These are phyloP conservation scores for Ophthalmotilapia sp. DNA, from an alignment of 2,113 vertebrate genomes.

Conservation along the genomic window DNA sequence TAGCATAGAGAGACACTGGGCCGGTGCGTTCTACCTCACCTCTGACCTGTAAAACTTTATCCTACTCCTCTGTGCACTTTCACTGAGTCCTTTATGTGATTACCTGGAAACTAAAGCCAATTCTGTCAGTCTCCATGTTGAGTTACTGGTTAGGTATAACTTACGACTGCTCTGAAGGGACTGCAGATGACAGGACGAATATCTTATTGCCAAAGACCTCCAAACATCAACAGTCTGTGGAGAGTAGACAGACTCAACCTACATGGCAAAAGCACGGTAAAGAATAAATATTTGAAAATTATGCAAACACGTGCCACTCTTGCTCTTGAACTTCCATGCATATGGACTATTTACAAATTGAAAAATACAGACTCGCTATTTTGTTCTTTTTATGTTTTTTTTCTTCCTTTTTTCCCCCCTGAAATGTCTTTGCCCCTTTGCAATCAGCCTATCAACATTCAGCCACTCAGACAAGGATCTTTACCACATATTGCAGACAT, in stretches of 20 bases:
- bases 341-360: conserved; percentile 99
- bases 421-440: conserved; percentile 70
- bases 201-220: conserved; percentile 51
- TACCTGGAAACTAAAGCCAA: background rate
- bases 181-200: conserved; percentile 22
- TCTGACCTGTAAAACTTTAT: conserved; percentile 11
- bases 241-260: conserved; percentile 64
- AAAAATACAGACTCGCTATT: conserved; percentile 94
- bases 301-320: conserved; percentile 99
- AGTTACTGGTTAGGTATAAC: conserved; percentile 28
- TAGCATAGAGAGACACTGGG: conserved; percentile 38
- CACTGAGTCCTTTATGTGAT: conserved; percentile 7
- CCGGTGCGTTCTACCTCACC: conserved; percentile 17
- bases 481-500: conserved; percentile 58
- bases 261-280: conserved; percentile 94
- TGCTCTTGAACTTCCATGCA: conserved; percentile 94
- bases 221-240: conserved; percentile 58
- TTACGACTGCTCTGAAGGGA: conserved; percentile 30
- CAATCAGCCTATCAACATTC: conserved; percentile 80
- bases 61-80: conserved; percentile 8
- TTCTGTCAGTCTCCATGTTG: conserved; percentile 9
- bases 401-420: conserved; percentile 43
- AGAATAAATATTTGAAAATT: conserved; percentile 99
- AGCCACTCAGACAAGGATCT: conserved; percentile 63
- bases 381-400: conserved; percentile 60